These are phyloP conservation scores for Macaria liturata DNA, from an alignment of 2,888 invertebrate genomes.

Conservation along the genomic window DNA sequence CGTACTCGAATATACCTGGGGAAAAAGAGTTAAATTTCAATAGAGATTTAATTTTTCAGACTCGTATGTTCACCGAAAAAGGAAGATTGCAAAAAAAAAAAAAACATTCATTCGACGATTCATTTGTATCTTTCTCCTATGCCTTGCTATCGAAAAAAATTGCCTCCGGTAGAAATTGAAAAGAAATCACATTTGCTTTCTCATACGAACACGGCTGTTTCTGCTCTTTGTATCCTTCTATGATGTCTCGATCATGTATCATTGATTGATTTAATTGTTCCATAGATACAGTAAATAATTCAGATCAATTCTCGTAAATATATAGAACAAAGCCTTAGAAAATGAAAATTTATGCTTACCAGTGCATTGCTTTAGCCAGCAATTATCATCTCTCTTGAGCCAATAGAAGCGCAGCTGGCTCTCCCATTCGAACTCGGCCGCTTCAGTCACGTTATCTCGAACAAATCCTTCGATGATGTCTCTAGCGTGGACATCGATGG, in stretches of 20 bases:
- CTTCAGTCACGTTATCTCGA: conserved; percentile 91
- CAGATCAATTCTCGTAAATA: too few species aligned
- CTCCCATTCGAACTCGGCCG: conserved; percentile 96
- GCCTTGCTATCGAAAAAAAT: neutral
- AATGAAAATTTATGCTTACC: conserved; percentile 52
- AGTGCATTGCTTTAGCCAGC: conserved; percentile 93
- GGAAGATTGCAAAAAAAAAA: too few species aligned
- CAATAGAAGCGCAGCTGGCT: conserved; percentile 96
- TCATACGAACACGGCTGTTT: too few species aligned
- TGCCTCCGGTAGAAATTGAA: too few species aligned
- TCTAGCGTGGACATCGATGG: conserved; percentile 95
- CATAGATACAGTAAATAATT: neutral
- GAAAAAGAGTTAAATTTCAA: conserved; percentile 1
- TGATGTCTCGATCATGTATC: too few species aligned
- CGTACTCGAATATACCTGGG: conserved; percentile 92
- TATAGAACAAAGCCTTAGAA: neutral
- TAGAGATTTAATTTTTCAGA: too few species aligned
- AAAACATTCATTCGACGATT: too few species aligned
- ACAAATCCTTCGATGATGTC: conserved; percentile 94
- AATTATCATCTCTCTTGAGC: conserved; percentile 90
- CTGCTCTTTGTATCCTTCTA: neutral
- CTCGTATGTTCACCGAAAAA: too few species aligned
- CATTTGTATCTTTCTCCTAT: too few species aligned
- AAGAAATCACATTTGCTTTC: too few species aligned
- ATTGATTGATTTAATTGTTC: too few species aligned